phyloP scores from a whole-genome alignment of 2,797 vertebrate species.

The Steatocranus sp. region DNA sequence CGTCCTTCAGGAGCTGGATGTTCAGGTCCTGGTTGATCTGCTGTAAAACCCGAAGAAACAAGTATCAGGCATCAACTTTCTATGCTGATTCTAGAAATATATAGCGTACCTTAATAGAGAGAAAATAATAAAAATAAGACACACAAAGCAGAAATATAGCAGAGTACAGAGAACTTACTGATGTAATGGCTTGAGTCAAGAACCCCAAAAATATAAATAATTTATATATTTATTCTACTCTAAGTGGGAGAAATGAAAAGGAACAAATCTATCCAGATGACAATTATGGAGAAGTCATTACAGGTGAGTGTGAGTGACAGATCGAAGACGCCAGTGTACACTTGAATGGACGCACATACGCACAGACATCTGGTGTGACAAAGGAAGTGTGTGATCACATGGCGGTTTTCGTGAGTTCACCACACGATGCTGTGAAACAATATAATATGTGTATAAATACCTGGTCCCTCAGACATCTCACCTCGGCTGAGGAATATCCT shows the following conservation, averaged over 20 bases:
- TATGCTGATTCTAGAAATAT: background rate
- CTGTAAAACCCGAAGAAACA: conserved; percentile 62
- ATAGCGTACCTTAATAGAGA: background rate
- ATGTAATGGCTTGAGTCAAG: background rate
- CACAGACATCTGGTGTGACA: conserved; percentile 49
- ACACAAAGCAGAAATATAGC: background rate
- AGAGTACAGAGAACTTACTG: background rate
- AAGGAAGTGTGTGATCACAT: conserved; percentile 49
- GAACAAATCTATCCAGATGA: background rate
- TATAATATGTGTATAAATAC: conserved; percentile 72
- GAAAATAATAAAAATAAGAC: background rate
- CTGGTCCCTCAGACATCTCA: conserved; percentile 87
- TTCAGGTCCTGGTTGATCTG: conserved; percentile 99
- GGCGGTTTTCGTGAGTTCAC: conserved; percentile 46
- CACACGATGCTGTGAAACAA: conserved; percentile 48
- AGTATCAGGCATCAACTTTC: background rate
- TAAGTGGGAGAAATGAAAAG: background rate
- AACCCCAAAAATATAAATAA: background rate
- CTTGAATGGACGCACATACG: conserved; percentile 18
- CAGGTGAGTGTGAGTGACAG: background rate
- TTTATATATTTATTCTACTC: background rate
- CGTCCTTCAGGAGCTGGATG: conserved; percentile 98
- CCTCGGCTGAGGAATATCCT: conserved; percentile 99
- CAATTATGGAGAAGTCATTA: background rate
- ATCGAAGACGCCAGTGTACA: background rate